Conservation (phyloP, 1,140 invertebrate genomes). For the Panagrolaimus sp. region DNA sequence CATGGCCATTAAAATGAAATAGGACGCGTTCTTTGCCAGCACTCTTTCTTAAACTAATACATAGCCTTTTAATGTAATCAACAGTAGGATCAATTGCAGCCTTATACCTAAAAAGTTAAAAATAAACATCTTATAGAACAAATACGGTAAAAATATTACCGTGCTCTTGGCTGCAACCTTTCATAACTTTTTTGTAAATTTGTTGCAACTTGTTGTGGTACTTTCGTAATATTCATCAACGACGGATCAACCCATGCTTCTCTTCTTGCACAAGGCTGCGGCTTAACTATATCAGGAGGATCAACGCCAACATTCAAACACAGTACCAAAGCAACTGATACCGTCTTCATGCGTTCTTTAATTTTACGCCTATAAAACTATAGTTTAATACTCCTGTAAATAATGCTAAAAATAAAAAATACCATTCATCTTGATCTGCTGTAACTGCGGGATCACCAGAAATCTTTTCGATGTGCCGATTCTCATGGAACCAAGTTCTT, state of each 20-base stretch:
- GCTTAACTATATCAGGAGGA: slow-evolving; percentile 94
- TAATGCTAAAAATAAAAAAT: neutral
- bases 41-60: slow-evolving; percentile 85
- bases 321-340: slow-evolving; percentile 93
- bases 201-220: slow-evolving; percentile 81
- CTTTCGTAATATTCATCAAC: slow-evolving; percentile 81
- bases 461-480: slow-evolving; percentile 43
- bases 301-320: slow-evolving; percentile 98
- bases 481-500: slow-evolving; percentile 47
- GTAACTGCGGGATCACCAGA: neutral
- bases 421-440: slow-evolving; percentile 11
- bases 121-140: neutral
- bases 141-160: slow-evolving; percentile 49
- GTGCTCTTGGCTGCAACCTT: slow-evolving; percentile 88
- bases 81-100: slow-evolving; percentile 91
- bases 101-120: slow-evolving; percentile 71
- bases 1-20: slow-evolving; percentile 99
- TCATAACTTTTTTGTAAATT: slow-evolving; percentile 88
- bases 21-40: slow-evolving; percentile 96
- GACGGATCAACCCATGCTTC: slow-evolving; percentile 89
- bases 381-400: neutral
- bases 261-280: slow-evolving; percentile 84
- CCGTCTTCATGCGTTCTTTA: slow-evolving; percentile 77
- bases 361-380: slow-evolving; percentile 40
- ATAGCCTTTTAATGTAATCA: slow-evolving; percentile 95